phyloP scores from a whole-genome alignment of 1,140 invertebrate species.

The Neodiprion lecontei region DNA sequence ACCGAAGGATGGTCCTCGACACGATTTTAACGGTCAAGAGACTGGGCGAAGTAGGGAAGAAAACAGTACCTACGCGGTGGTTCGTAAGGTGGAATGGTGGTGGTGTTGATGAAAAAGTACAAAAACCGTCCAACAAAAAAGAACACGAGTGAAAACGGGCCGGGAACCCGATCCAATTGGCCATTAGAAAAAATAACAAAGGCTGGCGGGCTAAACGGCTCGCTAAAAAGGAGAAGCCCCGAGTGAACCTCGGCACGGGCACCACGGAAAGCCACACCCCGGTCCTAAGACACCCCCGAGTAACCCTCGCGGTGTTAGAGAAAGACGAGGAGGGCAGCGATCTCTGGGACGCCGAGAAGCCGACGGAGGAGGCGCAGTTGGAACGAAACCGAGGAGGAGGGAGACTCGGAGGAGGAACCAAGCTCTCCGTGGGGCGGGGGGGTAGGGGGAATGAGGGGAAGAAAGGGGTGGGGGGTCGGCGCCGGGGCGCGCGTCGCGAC shows the following conservation, averaged over 20 bases:
- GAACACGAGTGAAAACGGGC: no score
- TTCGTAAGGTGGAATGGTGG: no score
- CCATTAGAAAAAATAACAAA: no score
- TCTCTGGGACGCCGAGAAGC: neutral
- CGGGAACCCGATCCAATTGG: no score
- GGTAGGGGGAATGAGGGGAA: neutral
- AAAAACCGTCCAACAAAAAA: no score
- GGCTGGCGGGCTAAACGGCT: no score
- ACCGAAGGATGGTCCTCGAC: neutral
- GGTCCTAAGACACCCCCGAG: neutral
- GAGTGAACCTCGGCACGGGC: no score
- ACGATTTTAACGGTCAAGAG: neutral
- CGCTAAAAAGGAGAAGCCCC: no score
- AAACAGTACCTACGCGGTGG: no score
- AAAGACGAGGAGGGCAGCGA: neutral
- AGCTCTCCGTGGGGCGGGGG: neutral
- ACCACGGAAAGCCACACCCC: neutral
- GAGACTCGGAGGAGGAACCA: slow-evolving; percentile 10
- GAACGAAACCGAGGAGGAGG: slow-evolving; percentile 1
- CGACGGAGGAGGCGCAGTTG: slow-evolving; percentile 9
- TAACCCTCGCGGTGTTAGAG: no score
- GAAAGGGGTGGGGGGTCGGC: slow-evolving; percentile 26
- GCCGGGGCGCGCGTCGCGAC: slow-evolving; percentile 30
- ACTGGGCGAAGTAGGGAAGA: no score
- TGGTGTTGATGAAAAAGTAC: no score